A percentile compares a stretch with the other conserved stretches of the same genome.
phyloP scores from a whole-genome alignment of 37 sponge, comb jelly and placozoan species.

The Halichondria panicea region DNA sequence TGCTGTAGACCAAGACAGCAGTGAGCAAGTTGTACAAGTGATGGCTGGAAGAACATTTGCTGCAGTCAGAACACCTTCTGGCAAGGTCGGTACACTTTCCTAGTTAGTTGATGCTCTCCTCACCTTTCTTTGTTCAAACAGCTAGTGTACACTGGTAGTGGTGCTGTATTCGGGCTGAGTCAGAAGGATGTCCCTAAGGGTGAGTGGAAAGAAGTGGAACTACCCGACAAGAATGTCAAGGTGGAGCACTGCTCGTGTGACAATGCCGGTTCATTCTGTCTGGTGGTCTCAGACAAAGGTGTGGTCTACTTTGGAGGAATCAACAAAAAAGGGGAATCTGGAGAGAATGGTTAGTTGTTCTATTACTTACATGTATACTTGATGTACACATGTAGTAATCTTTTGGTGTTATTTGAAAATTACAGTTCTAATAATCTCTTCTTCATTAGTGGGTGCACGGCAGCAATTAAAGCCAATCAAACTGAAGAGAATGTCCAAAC shows the following conservation, averaged over 20 bases:
- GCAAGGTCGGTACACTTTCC: constrained; percentile 43
- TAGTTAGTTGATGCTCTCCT: background rate
- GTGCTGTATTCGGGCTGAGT: constrained; percentile 59
- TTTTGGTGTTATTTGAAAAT: background rate
- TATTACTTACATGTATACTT: background rate
- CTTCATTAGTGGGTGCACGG: constrained; percentile 22
- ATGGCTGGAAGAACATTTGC: constrained; percentile 48
- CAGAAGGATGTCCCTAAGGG: constrained; percentile 52
- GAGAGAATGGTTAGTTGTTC: constrained; percentile 54
- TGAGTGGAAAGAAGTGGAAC: constrained; percentile 56
- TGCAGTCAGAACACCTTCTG: constrained; percentile 61
- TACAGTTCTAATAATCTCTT: background rate
- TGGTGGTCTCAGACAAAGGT: constrained; percentile 78
- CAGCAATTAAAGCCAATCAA: constrained; percentile 41
- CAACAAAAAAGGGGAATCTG: constrained; percentile 79
- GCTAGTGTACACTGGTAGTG: constrained; percentile 71
- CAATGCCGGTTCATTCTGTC: constrained; percentile 43
- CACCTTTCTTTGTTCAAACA: too few species aligned
- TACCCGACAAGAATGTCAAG: constrained; percentile 66
- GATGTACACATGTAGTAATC: background rate
- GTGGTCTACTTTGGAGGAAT: constrained; percentile 71
- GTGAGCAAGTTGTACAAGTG: constrained; percentile 47
- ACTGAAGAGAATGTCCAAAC: constrained; percentile 52
- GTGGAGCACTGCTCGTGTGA: constrained; percentile 56
- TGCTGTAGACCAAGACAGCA: constrained; percentile 52